phyloP scores from a whole-genome alignment of 2,797 vertebrate species.

The Staurois parvus region DNA sequence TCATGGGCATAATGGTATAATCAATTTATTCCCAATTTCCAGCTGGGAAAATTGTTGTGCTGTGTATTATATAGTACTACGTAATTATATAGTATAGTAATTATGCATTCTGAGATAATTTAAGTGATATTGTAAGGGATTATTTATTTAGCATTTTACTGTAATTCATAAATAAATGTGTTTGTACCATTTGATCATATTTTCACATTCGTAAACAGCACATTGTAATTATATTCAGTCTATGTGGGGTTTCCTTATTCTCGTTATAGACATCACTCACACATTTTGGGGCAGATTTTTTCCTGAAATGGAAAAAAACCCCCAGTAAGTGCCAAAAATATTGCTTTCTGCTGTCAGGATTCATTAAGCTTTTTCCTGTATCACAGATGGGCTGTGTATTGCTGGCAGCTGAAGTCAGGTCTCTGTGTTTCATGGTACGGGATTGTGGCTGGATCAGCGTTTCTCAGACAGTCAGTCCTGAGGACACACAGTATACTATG shows the following conservation, averaged over 20 bases:
- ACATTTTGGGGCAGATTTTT: background rate
- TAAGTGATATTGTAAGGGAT: background rate
- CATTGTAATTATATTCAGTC: background rate
- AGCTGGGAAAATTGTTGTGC: background rate
- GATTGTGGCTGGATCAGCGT: background rate
- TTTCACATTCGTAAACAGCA: background rate
- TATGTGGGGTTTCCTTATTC: background rate
- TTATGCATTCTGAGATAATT: background rate
- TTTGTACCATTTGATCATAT: background rate
- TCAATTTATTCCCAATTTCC: background rate
- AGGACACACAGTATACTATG: background rate
- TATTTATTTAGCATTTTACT: background rate
- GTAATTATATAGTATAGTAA: background rate
- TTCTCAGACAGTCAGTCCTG: background rate
- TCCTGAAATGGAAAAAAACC: background rate
- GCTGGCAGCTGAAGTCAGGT: conserved; percentile 50
- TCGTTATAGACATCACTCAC: background rate
- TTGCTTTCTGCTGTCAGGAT: conserved; percentile 19
- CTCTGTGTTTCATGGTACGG: conserved; percentile 29
- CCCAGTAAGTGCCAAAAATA: conserved; percentile 22
- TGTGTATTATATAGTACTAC: background rate
- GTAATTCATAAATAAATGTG: background rate
- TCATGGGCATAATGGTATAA: background rate
- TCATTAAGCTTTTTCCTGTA: conserved; percentile 20
- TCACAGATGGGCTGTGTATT: conserved; percentile 23